Conservation (phyloP, 2,797 vertebrate genomes). For the Ptychobarbus kaznakovi region DNA sequence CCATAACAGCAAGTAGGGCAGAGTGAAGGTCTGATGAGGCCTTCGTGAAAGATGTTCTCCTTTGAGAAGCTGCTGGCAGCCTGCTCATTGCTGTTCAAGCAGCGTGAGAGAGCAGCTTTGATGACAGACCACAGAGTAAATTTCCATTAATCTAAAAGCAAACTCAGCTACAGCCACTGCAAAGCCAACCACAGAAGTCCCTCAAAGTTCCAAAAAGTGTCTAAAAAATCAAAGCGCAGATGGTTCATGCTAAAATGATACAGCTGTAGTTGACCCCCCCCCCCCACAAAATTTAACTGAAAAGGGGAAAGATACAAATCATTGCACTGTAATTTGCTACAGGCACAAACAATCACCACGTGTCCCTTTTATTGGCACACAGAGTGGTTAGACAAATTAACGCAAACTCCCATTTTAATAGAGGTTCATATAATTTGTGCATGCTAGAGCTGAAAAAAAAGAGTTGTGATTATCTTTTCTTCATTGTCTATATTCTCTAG, state of each 20-base stretch:
- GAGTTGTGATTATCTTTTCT: not conserved
- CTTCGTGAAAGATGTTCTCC: conserved; percentile 46
- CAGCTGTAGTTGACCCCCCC: conserved; percentile 17
- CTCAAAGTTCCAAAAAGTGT: conserved; percentile 46
- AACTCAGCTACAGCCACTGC: conserved; percentile 43
- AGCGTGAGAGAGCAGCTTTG: conserved; percentile 49
- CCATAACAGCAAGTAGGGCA: conserved; percentile 24
- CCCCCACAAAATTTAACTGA: not conserved
- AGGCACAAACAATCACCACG: not conserved
- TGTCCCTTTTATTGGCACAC: not conserved
- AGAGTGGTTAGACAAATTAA: not conserved
- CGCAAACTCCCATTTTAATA: not conserved
- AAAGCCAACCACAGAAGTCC: conserved; percentile 40
- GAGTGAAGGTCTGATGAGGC: conserved; percentile 25
- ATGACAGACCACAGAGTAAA: conserved; percentile 52
- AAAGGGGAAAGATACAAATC: not conserved
- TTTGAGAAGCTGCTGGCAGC: conserved; percentile 35
- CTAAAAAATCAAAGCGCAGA: conserved; percentile 31
- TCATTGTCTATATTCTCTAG: not conserved
- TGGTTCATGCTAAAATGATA: conserved; percentile 5
- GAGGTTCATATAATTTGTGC: not conserved
- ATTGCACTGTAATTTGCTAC: not conserved
- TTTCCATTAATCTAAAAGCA: conserved; percentile 52
- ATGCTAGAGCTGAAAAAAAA: not conserved
- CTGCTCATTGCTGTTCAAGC: conserved; percentile 40